A percentile compares a stretch with the other conserved stretches of the same genome.
Evolutionary conservation across 2,888 invertebrate genomes (phyloP).

Genomic region (Cyclophora punctaria): DNA sequence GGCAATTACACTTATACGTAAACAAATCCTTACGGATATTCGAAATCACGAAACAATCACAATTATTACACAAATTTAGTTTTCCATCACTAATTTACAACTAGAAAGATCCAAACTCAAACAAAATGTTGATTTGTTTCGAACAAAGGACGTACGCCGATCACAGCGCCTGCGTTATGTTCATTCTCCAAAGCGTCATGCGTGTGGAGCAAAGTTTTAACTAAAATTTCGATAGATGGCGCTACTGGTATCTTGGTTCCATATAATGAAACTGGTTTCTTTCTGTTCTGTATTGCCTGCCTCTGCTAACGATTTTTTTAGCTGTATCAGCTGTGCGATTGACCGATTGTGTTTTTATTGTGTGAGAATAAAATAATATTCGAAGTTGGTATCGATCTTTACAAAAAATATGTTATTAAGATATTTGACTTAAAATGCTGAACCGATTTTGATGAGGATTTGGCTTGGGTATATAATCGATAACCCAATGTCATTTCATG

Average conservation of each 20-base stretch:
- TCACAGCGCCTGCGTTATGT: slow-evolving; percentile 70
- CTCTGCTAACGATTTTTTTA: not conserved
- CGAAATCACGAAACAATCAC: slow-evolving; percentile 33
- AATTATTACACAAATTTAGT: slow-evolving; percentile 43
- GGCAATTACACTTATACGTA: slow-evolving; percentile 40
- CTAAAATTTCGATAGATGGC: slow-evolving; percentile 51
- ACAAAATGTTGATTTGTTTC: slow-evolving; percentile 73
- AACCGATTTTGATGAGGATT: too few species aligned
- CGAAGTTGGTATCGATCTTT: too few species aligned
- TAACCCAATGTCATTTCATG: too few species aligned
- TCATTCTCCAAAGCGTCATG: slow-evolving; percentile 55
- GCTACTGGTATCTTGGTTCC: slow-evolving; percentile 13
- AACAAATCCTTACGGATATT: slow-evolving; percentile 31
- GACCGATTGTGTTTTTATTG: too few species aligned
- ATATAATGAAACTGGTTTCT: slow-evolving; percentile 4
- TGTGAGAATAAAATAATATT: too few species aligned
- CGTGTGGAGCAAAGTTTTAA: slow-evolving; percentile 33
- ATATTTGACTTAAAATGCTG: too few species aligned
- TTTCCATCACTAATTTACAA: slow-evolving; percentile 39
- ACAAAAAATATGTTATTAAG: too few species aligned
- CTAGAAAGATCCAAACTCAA: slow-evolving; percentile 59
- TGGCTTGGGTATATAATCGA: too few species aligned
- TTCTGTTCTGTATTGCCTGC: not conserved
- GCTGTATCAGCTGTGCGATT: too few species aligned
- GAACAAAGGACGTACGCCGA: slow-evolving; percentile 75